A percentile compares a stretch with the other conserved stretches of the same genome.
Conservation (phyloP, 2,888 invertebrate genomes). For the Odontocerum albicorne region DNA sequence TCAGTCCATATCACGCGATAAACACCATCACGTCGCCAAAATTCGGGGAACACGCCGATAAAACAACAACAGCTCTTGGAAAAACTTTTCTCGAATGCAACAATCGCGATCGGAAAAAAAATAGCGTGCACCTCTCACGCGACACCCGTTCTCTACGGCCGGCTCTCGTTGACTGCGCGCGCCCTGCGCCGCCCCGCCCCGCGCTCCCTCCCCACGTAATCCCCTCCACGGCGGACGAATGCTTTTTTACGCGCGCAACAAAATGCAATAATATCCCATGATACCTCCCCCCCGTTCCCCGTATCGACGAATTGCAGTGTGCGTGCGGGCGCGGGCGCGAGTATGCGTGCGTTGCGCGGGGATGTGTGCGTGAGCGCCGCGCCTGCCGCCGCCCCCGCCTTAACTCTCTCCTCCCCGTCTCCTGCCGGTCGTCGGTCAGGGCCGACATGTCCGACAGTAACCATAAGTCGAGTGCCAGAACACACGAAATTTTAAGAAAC, state of each 20-base stretch:
- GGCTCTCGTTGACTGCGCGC: constrained; percentile 40
- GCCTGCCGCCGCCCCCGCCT: constrained; percentile 3
- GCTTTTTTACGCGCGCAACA: constrained; percentile 30
- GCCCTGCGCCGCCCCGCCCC: background rate
- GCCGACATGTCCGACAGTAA: too few relatives aligned
- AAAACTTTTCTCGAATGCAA: constrained; percentile 5
- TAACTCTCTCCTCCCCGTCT: background rate
- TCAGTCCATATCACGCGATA: constrained; percentile 8
- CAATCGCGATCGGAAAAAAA: constrained; percentile 15
- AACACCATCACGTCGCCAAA: constrained; percentile 11
- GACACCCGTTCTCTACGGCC: constrained; percentile 49
- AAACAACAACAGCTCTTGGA: background rate
- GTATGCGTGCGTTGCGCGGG: constrained; percentile 1
- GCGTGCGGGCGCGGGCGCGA: constrained; percentile 12
- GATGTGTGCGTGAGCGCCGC: constrained; percentile 4
- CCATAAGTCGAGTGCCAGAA: too few relatives aligned
- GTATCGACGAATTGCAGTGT: constrained; percentile 31
- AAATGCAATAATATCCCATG: constrained; percentile 30
- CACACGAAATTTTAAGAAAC: too few relatives aligned
- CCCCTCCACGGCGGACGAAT: constrained; percentile 44
- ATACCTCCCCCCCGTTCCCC: constrained; percentile 21
- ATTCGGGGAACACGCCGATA: constrained; percentile 11
- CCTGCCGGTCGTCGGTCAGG: background rate
- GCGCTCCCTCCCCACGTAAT: constrained; percentile 41
- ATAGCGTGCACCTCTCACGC: too few relatives aligned